Base-by-base conservation (phyloP, 2,888 invertebrate species). In the Drosophila ustulata region DNA sequence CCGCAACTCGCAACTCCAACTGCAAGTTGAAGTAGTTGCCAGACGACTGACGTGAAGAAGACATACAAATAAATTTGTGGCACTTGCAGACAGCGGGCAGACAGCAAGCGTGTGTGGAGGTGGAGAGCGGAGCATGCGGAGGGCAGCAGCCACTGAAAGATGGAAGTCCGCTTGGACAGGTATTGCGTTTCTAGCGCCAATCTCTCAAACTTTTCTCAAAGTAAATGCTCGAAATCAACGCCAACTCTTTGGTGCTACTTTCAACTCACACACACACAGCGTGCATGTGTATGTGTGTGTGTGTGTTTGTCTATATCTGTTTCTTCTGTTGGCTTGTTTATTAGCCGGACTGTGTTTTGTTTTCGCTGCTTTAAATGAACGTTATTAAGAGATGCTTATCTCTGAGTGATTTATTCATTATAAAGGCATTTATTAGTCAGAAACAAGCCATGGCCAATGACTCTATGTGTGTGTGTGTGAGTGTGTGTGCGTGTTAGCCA, bases 311-410 rank as follows among this genome's bases (percentile, higher is more conserved):
- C n/a, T 55, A 61, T 26, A 25, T 51, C 46, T 46, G 50, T 59
- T 32, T 73, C 30, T 57, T 47, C 50, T 57, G 46, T 70, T 71
- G 64, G 56, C 66, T 71, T 79, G 71, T 77, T 80, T 83, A 75
- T 86, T 65, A 55, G 62, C 55, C 64, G 65, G 61, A 63, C 62
- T 86, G 73, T 80, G 70, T 87, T 85, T 85, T 85, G 89, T 88
- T 84, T 82, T 83, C 78, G 80, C 66, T 78, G 82, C 89, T 89
- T 90, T 90, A 90, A 90, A 89, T 91, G 90, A 86, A 90, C 90
- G 89, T 90, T 91, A 91, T 91, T 91, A 91, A 92, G 88, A 91
- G 91, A 92, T 92, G 89, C 80, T 92, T 91, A 91, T 91, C 91
- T 79, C 82, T 82, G 90, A 90, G 90, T 91, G 91, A 91, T 91